These are phyloP conservation scores for Drosophila putrida DNA, from an alignment of 2,888 invertebrate species.

Conservation along the genomic window DNA sequence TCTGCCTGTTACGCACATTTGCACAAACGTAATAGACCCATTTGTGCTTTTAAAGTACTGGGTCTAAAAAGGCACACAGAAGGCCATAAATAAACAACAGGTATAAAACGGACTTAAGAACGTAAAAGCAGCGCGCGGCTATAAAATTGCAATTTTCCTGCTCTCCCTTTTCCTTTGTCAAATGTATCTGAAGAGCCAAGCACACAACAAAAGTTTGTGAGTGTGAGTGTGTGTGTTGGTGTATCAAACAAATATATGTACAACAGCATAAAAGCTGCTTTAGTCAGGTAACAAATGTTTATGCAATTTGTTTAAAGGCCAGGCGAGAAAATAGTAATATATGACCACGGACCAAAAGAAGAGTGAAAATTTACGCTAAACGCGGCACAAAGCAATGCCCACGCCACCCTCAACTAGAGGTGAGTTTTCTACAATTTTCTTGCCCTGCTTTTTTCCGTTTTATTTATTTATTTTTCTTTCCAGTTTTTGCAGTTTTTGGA, in stretches of 20 bases:
- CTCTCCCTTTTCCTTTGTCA: not conserved
- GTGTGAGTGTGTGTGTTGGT: constrained; percentile 11
- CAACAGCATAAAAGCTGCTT: constrained; percentile 55
- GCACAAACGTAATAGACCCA: too few species aligned
- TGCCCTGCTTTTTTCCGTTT: constrained; percentile 22
- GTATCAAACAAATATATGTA: constrained; percentile 32
- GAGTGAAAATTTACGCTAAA: constrained; percentile 43
- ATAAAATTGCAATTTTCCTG: constrained; percentile 68
- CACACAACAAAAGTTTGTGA: constrained; percentile 4
- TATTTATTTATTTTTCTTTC: not conserved
- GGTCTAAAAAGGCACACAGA: constrained; percentile 20
- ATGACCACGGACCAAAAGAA: constrained; percentile 31
- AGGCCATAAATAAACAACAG: constrained; percentile 73
- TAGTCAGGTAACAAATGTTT: constrained; percentile 69
- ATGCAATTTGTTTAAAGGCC: constrained; percentile 69
- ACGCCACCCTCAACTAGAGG: constrained; percentile 6
- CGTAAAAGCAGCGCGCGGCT: constrained; percentile 49
- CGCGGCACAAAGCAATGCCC: constrained; percentile 36
- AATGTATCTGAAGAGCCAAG: constrained; percentile 12
- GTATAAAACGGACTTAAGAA: constrained; percentile 68
- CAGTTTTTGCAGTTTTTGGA: constrained; percentile 17
- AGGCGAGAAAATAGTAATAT: constrained; percentile 47
- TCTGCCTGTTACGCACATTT: too few species aligned
- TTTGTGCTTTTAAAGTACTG: too few species aligned
- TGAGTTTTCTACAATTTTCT: constrained; percentile 37